Conservation (phyloP, 2,797 vertebrate genomes). For the Trachurus trachurus region DNA sequence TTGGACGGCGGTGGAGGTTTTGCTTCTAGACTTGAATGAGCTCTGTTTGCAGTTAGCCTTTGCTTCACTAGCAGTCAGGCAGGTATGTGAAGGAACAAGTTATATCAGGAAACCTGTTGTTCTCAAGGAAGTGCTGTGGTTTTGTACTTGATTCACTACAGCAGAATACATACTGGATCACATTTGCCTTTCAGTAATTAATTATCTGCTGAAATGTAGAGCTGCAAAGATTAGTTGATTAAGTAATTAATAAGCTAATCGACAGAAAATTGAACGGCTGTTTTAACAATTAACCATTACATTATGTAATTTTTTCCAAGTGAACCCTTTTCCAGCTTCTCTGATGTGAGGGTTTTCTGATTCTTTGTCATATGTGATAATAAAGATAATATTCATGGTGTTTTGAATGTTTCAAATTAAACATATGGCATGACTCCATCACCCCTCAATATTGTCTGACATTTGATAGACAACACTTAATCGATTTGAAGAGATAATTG, state of each 20-base stretch:
- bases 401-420: background rate
- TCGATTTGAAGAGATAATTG: background rate
- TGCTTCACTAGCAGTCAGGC: conserved; percentile 1
- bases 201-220: background rate
- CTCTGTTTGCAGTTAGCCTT: conserved; percentile 6
- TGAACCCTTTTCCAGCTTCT: too few species aligned
- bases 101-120: conserved; percentile 21
- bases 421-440: background rate
- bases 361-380: background rate
- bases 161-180: background rate
- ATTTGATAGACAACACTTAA: background rate
- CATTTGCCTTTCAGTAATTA: background rate
- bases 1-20: background rate
- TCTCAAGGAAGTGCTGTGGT: background rate
- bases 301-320: too few species aligned
- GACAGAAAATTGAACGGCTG: background rate
- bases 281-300: background rate
- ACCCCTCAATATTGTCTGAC: background rate
- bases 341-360: background rate
- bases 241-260: background rate
- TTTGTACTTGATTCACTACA: background rate
- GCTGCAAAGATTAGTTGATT: background rate
- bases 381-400: background rate
- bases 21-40: background rate
- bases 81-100: conserved; percentile 2